These are phyloP conservation scores for Taphrorychus bicolor DNA, from an alignment of 2,888 invertebrate genomes.

Conservation along the genomic window DNA sequence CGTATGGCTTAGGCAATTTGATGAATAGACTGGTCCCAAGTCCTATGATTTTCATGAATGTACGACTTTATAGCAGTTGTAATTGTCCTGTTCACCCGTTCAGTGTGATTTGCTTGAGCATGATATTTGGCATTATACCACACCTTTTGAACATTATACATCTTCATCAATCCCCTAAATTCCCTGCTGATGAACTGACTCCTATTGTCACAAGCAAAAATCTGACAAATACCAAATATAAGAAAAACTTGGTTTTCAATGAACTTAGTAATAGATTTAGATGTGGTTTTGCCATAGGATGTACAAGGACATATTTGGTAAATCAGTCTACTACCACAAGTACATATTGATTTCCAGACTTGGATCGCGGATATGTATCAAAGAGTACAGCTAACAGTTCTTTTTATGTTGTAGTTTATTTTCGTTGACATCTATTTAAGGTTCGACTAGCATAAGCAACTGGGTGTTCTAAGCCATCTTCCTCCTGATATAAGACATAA, in stretches of 20 bases:
- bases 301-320: slow-evolving; percentile 5
- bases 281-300: slow-evolving; percentile 15
- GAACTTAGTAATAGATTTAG: slow-evolving; percentile 23
- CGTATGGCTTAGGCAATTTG: slow-evolving; percentile 39
- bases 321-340: slow-evolving; percentile 3
- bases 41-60: slow-evolving; percentile 33
- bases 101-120: slow-evolving; percentile 52
- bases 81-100: slow-evolving; percentile 49
- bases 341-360: slow-evolving; percentile 5
- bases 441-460: slow-evolving; percentile 32
- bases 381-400: no score
- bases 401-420: slow-evolving; percentile 17
- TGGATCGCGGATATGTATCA: no score
- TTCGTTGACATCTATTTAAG: slow-evolving; percentile 9
- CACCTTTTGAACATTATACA: slow-evolving; percentile 40
- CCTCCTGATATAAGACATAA: slow-evolving; percentile 40
- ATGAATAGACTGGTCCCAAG: slow-evolving; percentile 30
- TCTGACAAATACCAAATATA: slow-evolving; percentile 33
- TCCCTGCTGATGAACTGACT: slow-evolving; percentile 23
- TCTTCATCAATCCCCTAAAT: slow-evolving; percentile 30
- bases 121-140: slow-evolving; percentile 47
- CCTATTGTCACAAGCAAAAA: slow-evolving; percentile 32
- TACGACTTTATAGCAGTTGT: slow-evolving; percentile 45
- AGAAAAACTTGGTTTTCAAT: slow-evolving; percentile 38
- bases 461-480: slow-evolving; percentile 36